These are phyloP conservation scores for Andrena trimmerana DNA, from an alignment of 2,888 invertebrate genomes.

Conservation along the genomic window DNA sequence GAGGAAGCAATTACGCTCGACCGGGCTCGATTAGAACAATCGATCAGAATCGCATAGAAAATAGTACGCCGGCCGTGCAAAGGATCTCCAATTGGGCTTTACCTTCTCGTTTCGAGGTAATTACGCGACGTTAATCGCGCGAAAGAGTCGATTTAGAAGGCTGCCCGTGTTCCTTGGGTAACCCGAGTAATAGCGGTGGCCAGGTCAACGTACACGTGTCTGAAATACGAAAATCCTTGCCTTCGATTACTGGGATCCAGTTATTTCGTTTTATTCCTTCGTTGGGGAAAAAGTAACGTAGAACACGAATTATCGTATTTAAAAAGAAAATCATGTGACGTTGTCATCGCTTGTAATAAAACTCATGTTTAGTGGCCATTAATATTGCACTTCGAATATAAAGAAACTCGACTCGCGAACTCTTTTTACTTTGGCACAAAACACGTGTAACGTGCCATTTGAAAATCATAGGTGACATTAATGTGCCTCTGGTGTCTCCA, in stretches of 20 bases:
- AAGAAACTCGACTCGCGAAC: too few relatives aligned
- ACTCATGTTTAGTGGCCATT: too few relatives aligned
- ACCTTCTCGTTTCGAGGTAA: constrained; percentile 5
- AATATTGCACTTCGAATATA: too few relatives aligned
- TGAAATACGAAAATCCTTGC: constrained; percentile 1
- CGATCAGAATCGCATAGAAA: constrained; percentile 45
- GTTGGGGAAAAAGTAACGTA: too few relatives aligned
- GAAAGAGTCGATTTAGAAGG: constrained; percentile 9
- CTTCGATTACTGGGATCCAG: background rate
- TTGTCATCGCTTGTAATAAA: too few relatives aligned
- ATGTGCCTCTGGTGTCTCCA: background rate
- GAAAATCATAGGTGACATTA: background rate
- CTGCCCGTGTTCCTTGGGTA: background rate
- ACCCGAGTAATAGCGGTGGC: constrained; percentile 7
- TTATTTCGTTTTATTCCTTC: too few relatives aligned
- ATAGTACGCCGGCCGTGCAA: constrained; percentile 1
- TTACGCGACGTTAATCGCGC: constrained; percentile 40
- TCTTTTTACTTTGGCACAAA: background rate
- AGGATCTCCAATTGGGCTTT: constrained; percentile 12
- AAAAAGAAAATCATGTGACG: too few relatives aligned
- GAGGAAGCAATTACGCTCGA: constrained; percentile 61
- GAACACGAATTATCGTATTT: too few relatives aligned
- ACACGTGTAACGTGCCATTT: background rate
- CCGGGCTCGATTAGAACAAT: constrained; percentile 56
- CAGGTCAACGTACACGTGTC: background rate